Conservation (phyloP, 92 coral and sea anemone genomes). For the Muricea muricata region DNA sequence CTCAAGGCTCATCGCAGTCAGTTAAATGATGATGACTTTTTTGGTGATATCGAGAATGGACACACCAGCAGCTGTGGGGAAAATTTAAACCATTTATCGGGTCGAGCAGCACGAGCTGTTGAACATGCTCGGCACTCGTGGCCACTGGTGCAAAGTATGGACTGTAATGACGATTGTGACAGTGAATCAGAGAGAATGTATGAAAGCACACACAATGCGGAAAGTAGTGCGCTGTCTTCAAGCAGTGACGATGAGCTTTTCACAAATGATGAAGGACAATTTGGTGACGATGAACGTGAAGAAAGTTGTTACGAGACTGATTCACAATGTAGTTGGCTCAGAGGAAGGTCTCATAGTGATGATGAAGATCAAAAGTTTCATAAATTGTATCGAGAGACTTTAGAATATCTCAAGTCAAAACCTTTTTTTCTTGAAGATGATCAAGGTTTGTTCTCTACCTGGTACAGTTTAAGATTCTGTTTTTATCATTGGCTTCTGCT, state of each 20-base stretch:
- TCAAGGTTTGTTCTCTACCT: conserved; percentile 11
- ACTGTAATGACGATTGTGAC: conserved; percentile 66
- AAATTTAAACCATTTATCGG: conserved; percentile 15
- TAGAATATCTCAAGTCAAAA: conserved; percentile 35
- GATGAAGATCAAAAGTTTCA: conserved; percentile 85
- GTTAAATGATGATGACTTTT: conserved; percentile 62
- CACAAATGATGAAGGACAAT: conserved; percentile 94
- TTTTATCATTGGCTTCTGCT: too few relatives aligned
- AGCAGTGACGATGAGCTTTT: conserved; percentile 70
- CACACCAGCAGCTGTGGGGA: conserved; percentile 71
- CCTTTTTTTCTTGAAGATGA: conserved; percentile 47
- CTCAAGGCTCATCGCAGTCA: conserved; percentile 58
- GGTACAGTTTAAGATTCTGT: too few relatives aligned
- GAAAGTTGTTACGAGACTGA: conserved; percentile 96
- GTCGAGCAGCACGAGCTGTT: conserved; percentile 1
- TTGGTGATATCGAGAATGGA: conserved; percentile 70
- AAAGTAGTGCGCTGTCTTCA: conserved; percentile 39
- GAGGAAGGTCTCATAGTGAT: conserved; percentile 65
- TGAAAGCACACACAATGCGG: conserved; percentile 14
- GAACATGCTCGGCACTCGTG: conserved; percentile 10
- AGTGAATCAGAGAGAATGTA: conserved; percentile 72
- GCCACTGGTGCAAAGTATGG: conserved; percentile 21
- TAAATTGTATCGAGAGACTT: conserved; percentile 58
- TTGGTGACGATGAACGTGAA: conserved; percentile 93
- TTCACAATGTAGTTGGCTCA: conserved; percentile 78